Evolutionary conservation across 2,797 vertebrate species (phyloP).

Genomic region (Neosilurus mollespiculum): DNA sequence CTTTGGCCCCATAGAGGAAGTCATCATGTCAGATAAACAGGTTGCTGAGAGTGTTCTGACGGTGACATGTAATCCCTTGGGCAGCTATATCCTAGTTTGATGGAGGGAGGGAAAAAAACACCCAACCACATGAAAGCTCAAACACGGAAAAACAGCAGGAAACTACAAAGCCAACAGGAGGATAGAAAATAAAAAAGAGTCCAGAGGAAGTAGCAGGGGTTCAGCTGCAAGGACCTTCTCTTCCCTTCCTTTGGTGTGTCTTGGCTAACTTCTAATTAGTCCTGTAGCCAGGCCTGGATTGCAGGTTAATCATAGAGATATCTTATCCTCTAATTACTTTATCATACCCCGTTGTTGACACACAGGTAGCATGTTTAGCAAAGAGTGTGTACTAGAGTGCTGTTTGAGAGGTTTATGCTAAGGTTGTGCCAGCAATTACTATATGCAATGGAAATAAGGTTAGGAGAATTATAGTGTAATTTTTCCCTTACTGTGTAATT

Average conservation of each 20-base stretch:
- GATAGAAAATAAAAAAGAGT: slow-evolving; percentile 69
- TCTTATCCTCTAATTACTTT: slow-evolving; percentile 78
- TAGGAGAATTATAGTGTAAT: slow-evolving; percentile 36
- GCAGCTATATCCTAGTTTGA: slow-evolving; percentile 39
- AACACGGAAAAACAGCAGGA: slow-evolving; percentile 52
- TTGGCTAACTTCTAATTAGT: slow-evolving; percentile 78
- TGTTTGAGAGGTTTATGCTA: slow-evolving; percentile 29
- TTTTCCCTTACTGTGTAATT: slow-evolving; percentile 37
- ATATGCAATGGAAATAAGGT: slow-evolving; percentile 26
- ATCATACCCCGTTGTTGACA: slow-evolving; percentile 70
- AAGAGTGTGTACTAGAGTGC: slow-evolving; percentile 19
- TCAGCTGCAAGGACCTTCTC: slow-evolving; percentile 63
- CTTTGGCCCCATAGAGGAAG: slow-evolving; percentile 43
- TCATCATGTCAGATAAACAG: slow-evolving; percentile 51
- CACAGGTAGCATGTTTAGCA: slow-evolving; percentile 59
- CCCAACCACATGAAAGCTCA: slow-evolving; percentile 56
- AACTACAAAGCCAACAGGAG: slow-evolving; percentile 56
- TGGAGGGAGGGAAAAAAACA: slow-evolving; percentile 26
- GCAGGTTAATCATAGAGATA: slow-evolving; percentile 69
- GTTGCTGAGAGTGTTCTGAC: slow-evolving; percentile 22
- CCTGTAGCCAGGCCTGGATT: slow-evolving; percentile 63
- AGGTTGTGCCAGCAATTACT: slow-evolving; percentile 23
- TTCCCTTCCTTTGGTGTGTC: slow-evolving; percentile 72
- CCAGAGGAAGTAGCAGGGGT: slow-evolving; percentile 70
- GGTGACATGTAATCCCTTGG: slow-evolving; percentile 46